phyloP scores from a whole-genome alignment of 1,140 invertebrate species.

The Heliothis virescens region DNA sequence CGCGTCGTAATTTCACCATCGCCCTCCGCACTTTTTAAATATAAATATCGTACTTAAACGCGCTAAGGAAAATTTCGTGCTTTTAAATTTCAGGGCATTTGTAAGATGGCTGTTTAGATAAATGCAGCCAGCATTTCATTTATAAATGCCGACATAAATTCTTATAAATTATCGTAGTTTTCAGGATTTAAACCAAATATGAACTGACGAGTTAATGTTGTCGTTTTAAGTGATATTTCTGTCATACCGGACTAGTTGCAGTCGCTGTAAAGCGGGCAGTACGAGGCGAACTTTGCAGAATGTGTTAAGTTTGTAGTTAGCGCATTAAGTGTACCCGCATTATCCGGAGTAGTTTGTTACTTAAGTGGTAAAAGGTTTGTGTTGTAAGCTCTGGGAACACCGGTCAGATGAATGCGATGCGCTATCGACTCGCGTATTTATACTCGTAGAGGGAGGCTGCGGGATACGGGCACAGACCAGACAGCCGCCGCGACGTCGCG shows the following conservation, averaged over 20 bases:
- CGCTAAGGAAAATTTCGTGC: conserved; percentile 5
- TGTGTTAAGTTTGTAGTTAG: conserved; percentile 19
- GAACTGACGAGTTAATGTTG: conserved; percentile 17
- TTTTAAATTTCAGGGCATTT: conserved; percentile 18
- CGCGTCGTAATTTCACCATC: conserved; percentile 50
- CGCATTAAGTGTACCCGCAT: conserved; percentile 8
- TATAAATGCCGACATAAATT: conserved; percentile 3
- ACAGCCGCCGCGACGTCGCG: not conserved
- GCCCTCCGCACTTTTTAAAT: conserved; percentile 27
- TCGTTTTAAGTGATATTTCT: not conserved
- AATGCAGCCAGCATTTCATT: not conserved
- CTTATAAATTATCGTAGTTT: no score
- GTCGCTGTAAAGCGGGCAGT: conserved; percentile 8
- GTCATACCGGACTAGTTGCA: conserved; percentile 22
- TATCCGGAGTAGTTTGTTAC: conserved; percentile 42
- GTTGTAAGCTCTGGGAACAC: conserved; percentile 52
- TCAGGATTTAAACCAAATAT: not conserved
- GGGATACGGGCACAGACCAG: conserved; percentile 50
- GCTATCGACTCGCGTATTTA: conserved; percentile 65
- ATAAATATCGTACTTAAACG: conserved; percentile 43
- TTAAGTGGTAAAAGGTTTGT: conserved; percentile 50
- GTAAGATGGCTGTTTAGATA: conserved; percentile 7
- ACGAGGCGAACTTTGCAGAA: conserved; percentile 16
- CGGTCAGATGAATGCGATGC: conserved; percentile 57
- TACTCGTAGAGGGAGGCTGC: conserved; percentile 52